A percentile compares a stretch with the other conserved stretches of the same genome.
Conservation (phyloP, 2,113 vertebrate species). For the Hystrix brachyura region DNA sequence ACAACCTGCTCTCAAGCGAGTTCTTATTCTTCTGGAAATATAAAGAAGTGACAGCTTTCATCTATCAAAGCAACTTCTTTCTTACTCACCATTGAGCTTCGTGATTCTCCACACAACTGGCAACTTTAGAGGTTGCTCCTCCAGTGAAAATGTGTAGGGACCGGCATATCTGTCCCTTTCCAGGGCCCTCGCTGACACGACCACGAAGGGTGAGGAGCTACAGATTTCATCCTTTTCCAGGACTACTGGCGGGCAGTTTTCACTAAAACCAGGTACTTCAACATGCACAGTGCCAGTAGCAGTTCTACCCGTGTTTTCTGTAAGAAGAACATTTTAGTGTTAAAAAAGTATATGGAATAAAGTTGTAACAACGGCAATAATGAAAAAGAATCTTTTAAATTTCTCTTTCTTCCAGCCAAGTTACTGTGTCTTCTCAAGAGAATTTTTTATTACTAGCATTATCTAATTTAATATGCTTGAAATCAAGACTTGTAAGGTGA, state of each 20-base stretch:
- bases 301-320: slow-evolving; percentile 89
- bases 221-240: slow-evolving; percentile 82
- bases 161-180: slow-evolving; percentile 81
- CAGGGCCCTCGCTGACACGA: slow-evolving; percentile 82
- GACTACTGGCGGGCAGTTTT: slow-evolving; percentile 89
- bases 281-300: slow-evolving; percentile 90
- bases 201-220: slow-evolving; percentile 75
- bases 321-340: slow-evolving; percentile 36
- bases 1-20: neutral
- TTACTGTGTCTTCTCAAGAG: neutral
- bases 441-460: neutral
- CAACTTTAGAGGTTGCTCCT: slow-evolving; percentile 77
- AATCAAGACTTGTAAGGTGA: neutral
- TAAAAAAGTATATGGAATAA: neutral
- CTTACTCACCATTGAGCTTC: slow-evolving; percentile 86
- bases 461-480: slow-evolving; percentile 23
- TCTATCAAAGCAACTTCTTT: neutral
- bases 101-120: slow-evolving; percentile 83
- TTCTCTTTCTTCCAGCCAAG: neutral
- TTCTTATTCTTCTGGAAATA: neutral
- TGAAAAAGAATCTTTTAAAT: neutral
- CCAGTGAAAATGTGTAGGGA: slow-evolving; percentile 87
- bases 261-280: slow-evolving; percentile 84
- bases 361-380: neutral
- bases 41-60: neutral